These are phyloP conservation scores for Drosophila leontia DNA, from an alignment of 1,140 invertebrate species.

Conservation along the genomic window DNA sequence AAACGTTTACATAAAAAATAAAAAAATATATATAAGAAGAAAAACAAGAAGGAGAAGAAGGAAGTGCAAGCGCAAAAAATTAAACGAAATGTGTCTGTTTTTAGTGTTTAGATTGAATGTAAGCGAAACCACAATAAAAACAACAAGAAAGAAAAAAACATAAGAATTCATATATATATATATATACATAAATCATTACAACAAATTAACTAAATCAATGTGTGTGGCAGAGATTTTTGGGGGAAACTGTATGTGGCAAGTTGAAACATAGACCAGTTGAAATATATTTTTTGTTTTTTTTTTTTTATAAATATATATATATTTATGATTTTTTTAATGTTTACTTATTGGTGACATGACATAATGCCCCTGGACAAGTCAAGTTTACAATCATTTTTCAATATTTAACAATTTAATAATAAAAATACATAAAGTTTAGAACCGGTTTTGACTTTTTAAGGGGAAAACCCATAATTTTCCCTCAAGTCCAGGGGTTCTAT, in stretches of 20 bases:
- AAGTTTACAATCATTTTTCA: constrained; percentile 1
- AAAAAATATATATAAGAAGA: not conserved
- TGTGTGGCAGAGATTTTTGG: constrained; percentile 34
- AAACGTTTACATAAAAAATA: constrained; percentile 56
- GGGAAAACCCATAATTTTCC: not conserved
- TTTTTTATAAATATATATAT: not conserved
- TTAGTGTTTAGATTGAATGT: constrained; percentile 73
- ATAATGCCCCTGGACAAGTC: not conserved
- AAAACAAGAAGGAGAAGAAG: not conserved
- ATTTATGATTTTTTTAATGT: not conserved
- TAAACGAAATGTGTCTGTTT: constrained; percentile 77
- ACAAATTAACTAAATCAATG: constrained; percentile 43
- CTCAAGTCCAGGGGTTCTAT: constrained; percentile 3
- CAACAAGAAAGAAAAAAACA: constrained; percentile 30
- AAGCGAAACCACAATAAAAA: constrained; percentile 62
- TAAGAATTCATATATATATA: constrained; percentile 33
- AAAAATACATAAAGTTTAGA: not conserved
- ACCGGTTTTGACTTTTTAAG: not conserved
- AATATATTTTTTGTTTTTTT: constrained; percentile 14
- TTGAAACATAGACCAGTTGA: not conserved
- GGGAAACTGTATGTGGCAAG: constrained; percentile 10
- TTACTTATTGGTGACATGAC: constrained; percentile 7
- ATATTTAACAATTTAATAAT: not conserved
- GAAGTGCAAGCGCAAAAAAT: constrained; percentile 36
- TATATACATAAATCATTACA: constrained; percentile 38